Base-by-base conservation (phyloP, 2,888 invertebrate genomes). In the Chrysopilus asiliformis region DNA sequence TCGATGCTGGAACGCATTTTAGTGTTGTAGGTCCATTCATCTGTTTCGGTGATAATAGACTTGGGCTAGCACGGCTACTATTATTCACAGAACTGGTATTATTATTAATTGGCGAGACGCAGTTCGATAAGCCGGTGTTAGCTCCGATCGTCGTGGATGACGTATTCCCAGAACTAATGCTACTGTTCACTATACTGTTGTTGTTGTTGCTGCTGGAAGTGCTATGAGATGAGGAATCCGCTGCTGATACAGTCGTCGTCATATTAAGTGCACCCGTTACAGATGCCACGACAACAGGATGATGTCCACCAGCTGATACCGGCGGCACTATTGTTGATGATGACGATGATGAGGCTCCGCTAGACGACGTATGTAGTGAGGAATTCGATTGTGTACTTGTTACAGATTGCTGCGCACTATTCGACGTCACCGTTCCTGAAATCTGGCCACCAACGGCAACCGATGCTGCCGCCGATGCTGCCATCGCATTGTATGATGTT, bases 381-480 rank as follows among this genome's bases (percentile, higher is more conserved):
- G 60, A 58, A 57, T 58, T 60, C 40, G 55, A 53, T 56, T 58
- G 58, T 54, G 47, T 49, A 56, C 58, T 32, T 29, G 39, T 15
- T 12, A 20, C 28, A 18, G 36, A 43, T 17, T 51, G 41, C 20
- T 35, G 38, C 27, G 32, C 18, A 27, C 32, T 32, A 27, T 27
- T 38, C 19, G 9, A 12, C 12, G 26, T 12, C 4, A n/a, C 6
- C 12, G 31, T 12, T 10, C 27, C 19, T 8, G 28, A 14, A 20
- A 27, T 22, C 9, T 7, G 13, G 13, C 10, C 32, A 36, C 40
- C 38, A 14, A 55, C 48, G 40, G 55, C 55, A 31, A 56, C 56
- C 47, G 56, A 51, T 47, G 56, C 52, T 38, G 51, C 58, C 45
- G 55, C 57, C 18, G 57, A 51, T 34, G 50, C 47, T 39, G 55